phyloP scores from a whole-genome alignment of 2,888 invertebrate genomes.

The Chrysodeixis includens region DNA sequence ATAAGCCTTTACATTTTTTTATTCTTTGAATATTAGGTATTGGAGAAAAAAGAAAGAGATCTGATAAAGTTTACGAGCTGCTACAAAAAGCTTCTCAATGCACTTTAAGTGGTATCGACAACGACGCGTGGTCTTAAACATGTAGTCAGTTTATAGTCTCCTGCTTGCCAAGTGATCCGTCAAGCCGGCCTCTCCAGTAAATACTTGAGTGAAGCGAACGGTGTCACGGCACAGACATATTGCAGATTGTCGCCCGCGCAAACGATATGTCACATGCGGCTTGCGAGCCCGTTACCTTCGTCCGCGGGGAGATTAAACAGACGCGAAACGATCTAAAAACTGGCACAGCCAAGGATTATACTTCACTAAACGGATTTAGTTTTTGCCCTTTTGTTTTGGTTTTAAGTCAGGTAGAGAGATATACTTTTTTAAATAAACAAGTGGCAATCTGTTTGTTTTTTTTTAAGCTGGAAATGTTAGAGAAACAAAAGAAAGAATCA shows the following conservation, averaged over 20 bases:
- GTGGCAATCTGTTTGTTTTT: background rate
- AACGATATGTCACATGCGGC: slow-evolving; percentile 25
- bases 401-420: background rate
- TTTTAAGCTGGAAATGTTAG: background rate
- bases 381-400: slow-evolving; percentile 18
- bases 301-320: slow-evolving; percentile 45
- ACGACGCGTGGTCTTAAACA: slow-evolving; percentile 34
- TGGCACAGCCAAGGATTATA: slow-evolving; percentile 28
- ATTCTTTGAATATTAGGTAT: background rate
- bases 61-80: slow-evolving; percentile 12
- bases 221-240: slow-evolving; percentile 38
- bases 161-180: slow-evolving; percentile 62
- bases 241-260: slow-evolving; percentile 42
- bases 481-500: background rate
- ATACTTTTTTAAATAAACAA: background rate
- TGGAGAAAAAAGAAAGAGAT: background rate
- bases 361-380: slow-evolving; percentile 39
- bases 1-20: background rate
- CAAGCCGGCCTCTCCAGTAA: slow-evolving; percentile 55
- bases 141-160: slow-evolving; percentile 40
- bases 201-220: slow-evolving; percentile 44
- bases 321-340: slow-evolving; percentile 34
- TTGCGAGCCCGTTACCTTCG: slow-evolving; percentile 22
- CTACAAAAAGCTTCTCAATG: slow-evolving; percentile 14
- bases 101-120: slow-evolving; percentile 30